These are phyloP conservation scores for Choreutis nemorana DNA, from an alignment of 2,888 invertebrate species.

Conservation along the genomic window DNA sequence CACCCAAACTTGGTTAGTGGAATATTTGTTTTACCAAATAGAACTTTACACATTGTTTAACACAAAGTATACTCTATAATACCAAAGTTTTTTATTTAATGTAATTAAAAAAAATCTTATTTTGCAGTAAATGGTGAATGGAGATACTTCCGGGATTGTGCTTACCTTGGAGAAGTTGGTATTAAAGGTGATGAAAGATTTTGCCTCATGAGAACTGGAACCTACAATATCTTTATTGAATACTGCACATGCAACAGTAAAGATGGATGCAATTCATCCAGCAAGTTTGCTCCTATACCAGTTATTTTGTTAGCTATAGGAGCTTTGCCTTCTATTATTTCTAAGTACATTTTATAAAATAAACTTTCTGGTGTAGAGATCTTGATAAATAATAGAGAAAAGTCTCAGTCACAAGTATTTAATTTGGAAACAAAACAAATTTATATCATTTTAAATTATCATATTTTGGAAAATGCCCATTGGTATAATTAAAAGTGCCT, in stretches of 20 bases:
- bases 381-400: no score
- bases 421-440: no score
- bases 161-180: conserved; percentile 89
- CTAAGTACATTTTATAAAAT: no score
- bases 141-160: conserved; percentile 89
- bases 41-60: neutral
- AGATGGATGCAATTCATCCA: conserved; percentile 85
- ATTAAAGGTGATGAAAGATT: conserved; percentile 90
- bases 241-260: conserved; percentile 93
- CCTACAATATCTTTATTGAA: conserved; percentile 93
- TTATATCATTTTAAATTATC: no score
- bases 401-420: no score
- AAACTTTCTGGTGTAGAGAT: no score
- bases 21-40: no score
- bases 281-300: conserved; percentile 35
- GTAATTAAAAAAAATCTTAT: conserved; percentile 2
- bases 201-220: conserved; percentile 89
- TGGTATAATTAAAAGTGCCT: no score
- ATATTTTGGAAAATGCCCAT: no score
- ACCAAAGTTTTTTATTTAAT: neutral
- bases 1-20: neutral
- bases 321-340: conserved; percentile 8
- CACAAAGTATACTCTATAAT: neutral
- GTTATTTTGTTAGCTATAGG: conserved; percentile 14
- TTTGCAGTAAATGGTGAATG: conserved; percentile 83